Evolutionary conservation across 1,140 invertebrate species (phyloP), one percentile per base, ranked within the genome.

Genomic region (Musca vetustissima): DNA sequence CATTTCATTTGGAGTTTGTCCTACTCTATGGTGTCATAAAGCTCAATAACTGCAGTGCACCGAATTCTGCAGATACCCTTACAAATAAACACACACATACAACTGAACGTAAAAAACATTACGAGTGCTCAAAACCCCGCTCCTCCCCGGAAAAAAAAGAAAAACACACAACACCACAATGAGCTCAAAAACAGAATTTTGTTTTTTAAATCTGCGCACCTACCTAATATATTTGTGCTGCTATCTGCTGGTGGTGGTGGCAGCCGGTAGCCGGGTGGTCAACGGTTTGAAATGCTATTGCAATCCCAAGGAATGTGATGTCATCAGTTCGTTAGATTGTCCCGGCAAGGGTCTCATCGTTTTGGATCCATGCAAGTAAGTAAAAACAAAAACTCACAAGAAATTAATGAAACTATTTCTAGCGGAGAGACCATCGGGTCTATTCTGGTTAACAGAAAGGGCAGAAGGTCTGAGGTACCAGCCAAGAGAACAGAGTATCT

Each of bases 301-400:
- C 79, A 85, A 86, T 79, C 83, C 78, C 32, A 81, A 84, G 70
- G 85, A 86, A 79, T 86, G 85, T 76, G 85, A 86, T 73, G 84
- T 85, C 68, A 80, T 86, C 76, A 83, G 84, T 70, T 78, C 84
- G 43, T 76, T 83, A 47, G 85, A 86, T 75, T 86, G 85, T 76
- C 85, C 85, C 22, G 85, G 85, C 68, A 80, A 85, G 67, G 85
- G 85, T 24, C 76, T 86, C n/a, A 82, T 86, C 70, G 81, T 86
- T 7, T 86, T 84, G 85, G 85, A 86, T 78, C 85, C 85, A 19
- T 86, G 85, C 84, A 84, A 85, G 85, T 86, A 79, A 84, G 85
- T 80, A 57, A 13, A 43, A 43, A 43, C 1, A 48, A 28, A 50
- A 43, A 36, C 19, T 19, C 17, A 55, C 49, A 61, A 48, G 21